Conservation (phyloP, 2,113 vertebrate species). For the Leucopsar rothschildi region DNA sequence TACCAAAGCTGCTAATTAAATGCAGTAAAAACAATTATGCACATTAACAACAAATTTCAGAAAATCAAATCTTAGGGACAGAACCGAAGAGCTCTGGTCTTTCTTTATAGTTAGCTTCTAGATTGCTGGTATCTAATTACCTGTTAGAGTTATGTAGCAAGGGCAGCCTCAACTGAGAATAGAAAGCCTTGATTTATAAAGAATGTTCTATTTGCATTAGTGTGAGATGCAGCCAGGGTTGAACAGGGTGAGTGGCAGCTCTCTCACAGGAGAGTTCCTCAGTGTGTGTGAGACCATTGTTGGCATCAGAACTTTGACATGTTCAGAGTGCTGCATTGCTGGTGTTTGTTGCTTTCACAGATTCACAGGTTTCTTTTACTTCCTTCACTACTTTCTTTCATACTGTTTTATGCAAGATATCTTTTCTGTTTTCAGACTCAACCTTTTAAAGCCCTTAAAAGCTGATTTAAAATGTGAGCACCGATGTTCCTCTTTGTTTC, state of each 20-base stretch:
- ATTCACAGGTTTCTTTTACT: neutral
- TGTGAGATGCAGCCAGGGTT: neutral
- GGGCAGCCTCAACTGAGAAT: neutral
- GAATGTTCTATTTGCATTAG: neutral
- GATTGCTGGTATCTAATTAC: neutral
- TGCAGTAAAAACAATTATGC: neutral
- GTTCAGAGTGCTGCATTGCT: neutral
- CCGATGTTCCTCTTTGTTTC: neutral
- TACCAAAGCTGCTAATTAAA: neutral
- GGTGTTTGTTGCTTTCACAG: neutral
- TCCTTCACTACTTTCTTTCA: neutral
- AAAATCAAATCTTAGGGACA: neutral
- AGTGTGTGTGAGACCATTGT: fast-evolving
- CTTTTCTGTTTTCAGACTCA: neutral
- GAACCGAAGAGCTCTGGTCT: neutral
- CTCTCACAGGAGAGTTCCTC: neutral
- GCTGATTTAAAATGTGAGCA: neutral
- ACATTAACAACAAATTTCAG: neutral
- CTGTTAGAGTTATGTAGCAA: neutral
- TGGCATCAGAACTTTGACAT: neutral
- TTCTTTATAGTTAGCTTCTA: neutral
- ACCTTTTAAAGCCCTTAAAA: neutral
- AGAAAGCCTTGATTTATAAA: neutral
- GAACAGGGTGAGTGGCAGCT: neutral
- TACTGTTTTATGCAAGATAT: neutral